Base-by-base conservation (phyloP, 2,797 vertebrate species). In the Amphiprion clarkii region DNA sequence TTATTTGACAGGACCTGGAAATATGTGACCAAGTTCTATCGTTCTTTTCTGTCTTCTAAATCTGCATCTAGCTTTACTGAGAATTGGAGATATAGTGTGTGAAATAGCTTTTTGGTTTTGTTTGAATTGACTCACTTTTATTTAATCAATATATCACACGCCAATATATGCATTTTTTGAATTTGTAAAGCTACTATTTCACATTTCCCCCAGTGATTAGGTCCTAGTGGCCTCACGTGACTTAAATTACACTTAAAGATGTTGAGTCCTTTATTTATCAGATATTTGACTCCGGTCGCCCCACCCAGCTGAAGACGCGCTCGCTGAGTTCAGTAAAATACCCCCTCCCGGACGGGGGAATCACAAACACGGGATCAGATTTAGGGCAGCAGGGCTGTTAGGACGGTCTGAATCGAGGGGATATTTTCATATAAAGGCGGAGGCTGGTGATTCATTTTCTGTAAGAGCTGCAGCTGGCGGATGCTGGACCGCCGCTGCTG, bases 291-390 rank as follows among this genome's bases (percentile, higher is more conserved):
- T 67, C 53, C 52, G 2, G 51, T 71, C 60, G 88, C 85, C 89
- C 88, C 90, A 83, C 91, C 89, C 89, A 82, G 56, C n/a, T 73
- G 57, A 74, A 52, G 76, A 66, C 80, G 86, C 74, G 67, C 80
- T 72, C 6, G 29, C 57, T 76, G 48, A 74, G 74, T 71, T 66
- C 53, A 71, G 69, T 78, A 49, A 81, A 87, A 88, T 81, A 73
- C 79, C 78, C 79, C 76, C 87, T 73, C 75, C 39, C 16, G 21
- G 49, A 44, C 60, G 70, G 81, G 48, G 62, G 59, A 58, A 71
- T 55, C 51, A 51, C 29, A n/a, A 51, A 63, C 49, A 31, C 33
- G 59, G 56, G 59, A 48, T 74, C 70, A 19, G 49, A 71, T 67
- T 67, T 25, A 44, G 68, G 51, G 25, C 76, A 33, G 66, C 23